Evolutionary conservation across 1,140 invertebrate genomes (phyloP).

Genomic region (Drosophila mauritiana): DNA sequence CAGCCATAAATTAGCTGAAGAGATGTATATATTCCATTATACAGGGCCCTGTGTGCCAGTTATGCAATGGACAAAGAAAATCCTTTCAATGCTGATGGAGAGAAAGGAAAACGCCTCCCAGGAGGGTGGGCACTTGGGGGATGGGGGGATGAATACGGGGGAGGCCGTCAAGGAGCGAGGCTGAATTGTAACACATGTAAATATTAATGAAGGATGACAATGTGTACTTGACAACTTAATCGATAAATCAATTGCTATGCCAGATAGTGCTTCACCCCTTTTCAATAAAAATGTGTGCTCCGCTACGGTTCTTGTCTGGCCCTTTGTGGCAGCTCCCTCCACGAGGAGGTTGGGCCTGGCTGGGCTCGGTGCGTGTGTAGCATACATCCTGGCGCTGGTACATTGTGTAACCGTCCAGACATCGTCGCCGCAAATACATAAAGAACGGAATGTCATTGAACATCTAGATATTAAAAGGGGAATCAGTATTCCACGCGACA

Average conservation of each 20-base stretch:
- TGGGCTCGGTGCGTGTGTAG: conserved; percentile 52
- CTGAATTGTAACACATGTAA: conserved; percentile 74
- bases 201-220: conserved; percentile 80
- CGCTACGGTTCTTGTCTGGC: conserved; percentile 42
- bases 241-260: conserved; percentile 79
- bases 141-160: neutral
- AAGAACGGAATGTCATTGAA: conserved; percentile 71
- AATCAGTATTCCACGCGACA: conserved; percentile 58
- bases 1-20: conserved; percentile 30
- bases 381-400: conserved; percentile 47
- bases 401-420: conserved; percentile 57
- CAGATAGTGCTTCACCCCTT: conserved; percentile 73
- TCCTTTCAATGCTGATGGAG: conserved; percentile 53
- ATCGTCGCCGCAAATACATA: conserved; percentile 38
- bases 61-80: conserved; percentile 51
- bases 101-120: conserved; percentile 34
- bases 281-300: conserved; percentile 47
- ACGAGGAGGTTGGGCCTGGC: neutral
- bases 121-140: neutral
- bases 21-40: conserved; percentile 26
- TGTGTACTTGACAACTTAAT: conserved; percentile 80
- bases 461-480: conserved; percentile 69
- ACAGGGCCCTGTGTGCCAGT: conserved; percentile 39
- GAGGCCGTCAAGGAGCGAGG: conserved; percentile 27
- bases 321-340: conserved; percentile 24